Base-by-base conservation (phyloP, 2,113 vertebrate genomes). In the Sceloporus tristichus region DNA sequence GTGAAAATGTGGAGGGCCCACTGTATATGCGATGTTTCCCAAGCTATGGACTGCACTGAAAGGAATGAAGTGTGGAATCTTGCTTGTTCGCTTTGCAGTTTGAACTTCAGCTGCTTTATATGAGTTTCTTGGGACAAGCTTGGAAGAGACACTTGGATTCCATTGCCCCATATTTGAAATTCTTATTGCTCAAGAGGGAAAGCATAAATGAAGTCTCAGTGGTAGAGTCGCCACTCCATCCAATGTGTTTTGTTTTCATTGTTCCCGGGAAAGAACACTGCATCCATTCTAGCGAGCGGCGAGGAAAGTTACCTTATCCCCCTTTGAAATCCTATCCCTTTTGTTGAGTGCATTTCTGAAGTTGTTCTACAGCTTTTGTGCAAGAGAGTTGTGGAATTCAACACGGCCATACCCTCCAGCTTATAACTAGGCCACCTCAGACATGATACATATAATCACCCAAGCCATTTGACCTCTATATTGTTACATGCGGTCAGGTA, bases 401-500 rank as follows among this genome's bases (percentile, higher is more conserved):
- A 97, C 95, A 96, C 91, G 62, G 89, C 73, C 83, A 74, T 94
- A 84, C 83, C 94, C 95, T 80, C 84, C 88, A 97, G 95, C 96
- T 95, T 96, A 95, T 93, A 96, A 94, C 84, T 83, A 90, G 84
- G 93, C 95, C 92, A 94, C 96, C 93, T 90, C 94, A 91, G 96
- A 94, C 96, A 93, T 82, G 94, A 95, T 95, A 91, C 92, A 91
- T 95, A 96, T 97, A 96, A 97, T 97, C 95, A 95, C 91, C 95
- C 86, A 89, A 91, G 88, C 92, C 91, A 76, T 91, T 97, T 97
- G 96, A 97, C 96, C 96, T 90, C 92, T 21, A 74, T 92, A 95
- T 97, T 97, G 96, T 98, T 97, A 96, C 95, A 92, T 93, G 90
- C 89, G 94, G 96, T 96, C 97, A 97, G 97, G 96, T 96, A 97